These are phyloP conservation scores for Acrocera orbiculus DNA, from an alignment of 2,888 invertebrate genomes.

Conservation along the genomic window DNA sequence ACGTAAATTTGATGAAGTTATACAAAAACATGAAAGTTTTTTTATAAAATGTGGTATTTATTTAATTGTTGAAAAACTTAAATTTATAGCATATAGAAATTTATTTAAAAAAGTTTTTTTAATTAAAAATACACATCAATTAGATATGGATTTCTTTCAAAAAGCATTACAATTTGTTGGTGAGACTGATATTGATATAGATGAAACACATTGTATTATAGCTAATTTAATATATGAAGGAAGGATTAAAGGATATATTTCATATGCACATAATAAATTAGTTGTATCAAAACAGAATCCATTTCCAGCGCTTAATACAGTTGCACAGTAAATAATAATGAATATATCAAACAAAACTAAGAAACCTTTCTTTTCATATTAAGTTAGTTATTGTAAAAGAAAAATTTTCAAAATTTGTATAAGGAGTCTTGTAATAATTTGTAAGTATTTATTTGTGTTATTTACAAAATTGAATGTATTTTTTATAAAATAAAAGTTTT, in stretches of 20 bases:
- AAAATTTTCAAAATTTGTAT: background rate
- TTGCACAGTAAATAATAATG: conserved; percentile 32
- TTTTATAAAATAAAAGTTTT: too few relatives aligned
- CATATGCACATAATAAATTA: conserved; percentile 89
- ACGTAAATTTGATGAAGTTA: conserved; percentile 60
- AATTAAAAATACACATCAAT: conserved; percentile 63
- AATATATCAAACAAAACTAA: background rate
- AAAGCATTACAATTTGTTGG: conserved; percentile 66
- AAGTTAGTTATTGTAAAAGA: background rate
- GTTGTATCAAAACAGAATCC: conserved; percentile 96
- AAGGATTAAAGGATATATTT: conserved; percentile 96
- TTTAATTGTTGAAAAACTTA: conserved; percentile 88
- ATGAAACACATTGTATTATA: conserved; percentile 91
- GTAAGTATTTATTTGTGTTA: too few relatives aligned
- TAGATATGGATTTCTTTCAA: conserved; percentile 71
- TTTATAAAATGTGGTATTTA: conserved; percentile 96
- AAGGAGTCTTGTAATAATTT: too few relatives aligned
- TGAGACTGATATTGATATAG: conserved; percentile 70
- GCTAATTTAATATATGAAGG: conserved; percentile 93
- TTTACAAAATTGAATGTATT: too few relatives aligned
- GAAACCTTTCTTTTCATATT: background rate
- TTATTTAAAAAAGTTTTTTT: conserved; percentile 79
- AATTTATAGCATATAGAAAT: conserved; percentile 88
- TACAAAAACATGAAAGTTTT: conserved; percentile 74
- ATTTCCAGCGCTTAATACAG: conserved; percentile 62